These are phyloP conservation scores for Carassius carassius DNA, from an alignment of 2,113 vertebrate species.

Conservation along the genomic window DNA sequence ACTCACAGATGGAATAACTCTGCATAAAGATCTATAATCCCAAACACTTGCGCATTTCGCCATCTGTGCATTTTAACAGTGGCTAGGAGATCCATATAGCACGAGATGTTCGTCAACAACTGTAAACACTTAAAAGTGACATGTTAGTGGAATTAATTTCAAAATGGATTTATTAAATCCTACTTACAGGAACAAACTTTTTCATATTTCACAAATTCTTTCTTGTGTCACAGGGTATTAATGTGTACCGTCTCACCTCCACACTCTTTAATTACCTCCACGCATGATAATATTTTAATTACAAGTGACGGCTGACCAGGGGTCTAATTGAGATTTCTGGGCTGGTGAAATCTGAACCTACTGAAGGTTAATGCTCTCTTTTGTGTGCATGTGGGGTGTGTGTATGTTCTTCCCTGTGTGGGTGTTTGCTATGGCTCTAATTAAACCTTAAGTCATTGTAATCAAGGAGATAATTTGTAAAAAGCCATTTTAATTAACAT, in stretches of 20 bases:
- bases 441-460: slow-evolving; percentile 73
- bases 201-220: neutral
- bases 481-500: slow-evolving; percentile 72
- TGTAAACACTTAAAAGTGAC: neutral
- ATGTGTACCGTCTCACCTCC: slow-evolving; percentile 51
- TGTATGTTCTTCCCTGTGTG: neutral
- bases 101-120: neutral
- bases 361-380: slow-evolving; percentile 61
- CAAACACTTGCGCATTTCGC: neutral
- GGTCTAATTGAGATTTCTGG: slow-evolving; percentile 54
- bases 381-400: neutral
- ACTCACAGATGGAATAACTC: slow-evolving; percentile 1
- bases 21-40: slow-evolving; percentile 2
- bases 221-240: neutral
- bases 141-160: slow-evolving; percentile 9
- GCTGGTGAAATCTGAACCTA: slow-evolving; percentile 61
- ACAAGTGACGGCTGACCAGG: slow-evolving; percentile 51
- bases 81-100: neutral
- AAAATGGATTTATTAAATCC: neutral
- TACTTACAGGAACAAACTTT: slow-evolving; percentile 45
- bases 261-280: slow-evolving; percentile 57
- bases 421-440: slow-evolving; percentile 57
- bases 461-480: slow-evolving; percentile 67
- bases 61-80: slow-evolving; percentile 3
- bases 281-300: slow-evolving; percentile 56